These are phyloP conservation scores for Bruchidius siliquastri DNA, from an alignment of 2,888 invertebrate species.

Conservation along the genomic window DNA sequence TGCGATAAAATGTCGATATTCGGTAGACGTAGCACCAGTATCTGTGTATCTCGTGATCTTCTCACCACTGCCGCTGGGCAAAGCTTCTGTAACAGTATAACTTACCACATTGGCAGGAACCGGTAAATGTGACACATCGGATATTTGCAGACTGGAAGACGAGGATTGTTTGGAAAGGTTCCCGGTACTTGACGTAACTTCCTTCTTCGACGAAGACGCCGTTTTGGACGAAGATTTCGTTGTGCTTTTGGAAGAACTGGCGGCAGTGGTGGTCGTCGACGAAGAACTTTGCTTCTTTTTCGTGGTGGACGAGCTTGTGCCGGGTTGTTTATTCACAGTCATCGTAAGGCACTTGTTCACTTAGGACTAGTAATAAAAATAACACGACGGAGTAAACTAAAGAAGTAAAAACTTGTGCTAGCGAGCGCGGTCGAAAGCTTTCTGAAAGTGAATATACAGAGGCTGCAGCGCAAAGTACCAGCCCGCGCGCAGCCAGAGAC, in stretches of 20 bases:
- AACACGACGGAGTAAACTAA: slow-evolving; percentile 19
- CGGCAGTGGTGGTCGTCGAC: slow-evolving; percentile 18
- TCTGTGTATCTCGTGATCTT: slow-evolving; percentile 43
- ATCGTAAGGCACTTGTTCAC: slow-evolving; percentile 26
- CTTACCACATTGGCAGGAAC: slow-evolving; percentile 37
- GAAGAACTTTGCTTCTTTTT: slow-evolving; percentile 29
- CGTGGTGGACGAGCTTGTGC: slow-evolving; percentile 28
- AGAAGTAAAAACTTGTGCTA: slow-evolving; percentile 16
- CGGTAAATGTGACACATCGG: slow-evolving; percentile 45
- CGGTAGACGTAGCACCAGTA: slow-evolving; percentile 39
- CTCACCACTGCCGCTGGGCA: slow-evolving; percentile 43
- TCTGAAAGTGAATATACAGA: slow-evolving; percentile 25
- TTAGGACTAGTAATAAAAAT: slow-evolving; percentile 11
- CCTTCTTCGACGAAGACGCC: slow-evolving; percentile 26
- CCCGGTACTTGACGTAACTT: slow-evolving; percentile 23
- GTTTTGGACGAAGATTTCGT: slow-evolving; percentile 23
- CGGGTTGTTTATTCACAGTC: slow-evolving; percentile 40
- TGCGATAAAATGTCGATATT: slow-evolving; percentile 42
- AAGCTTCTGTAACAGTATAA: slow-evolving; percentile 42
- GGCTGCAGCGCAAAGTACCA: not conserved
- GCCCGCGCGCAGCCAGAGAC: slow-evolving; percentile 23
- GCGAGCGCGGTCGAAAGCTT: slow-evolving; percentile 29
- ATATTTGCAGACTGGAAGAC: slow-evolving; percentile 42
- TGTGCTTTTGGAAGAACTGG: slow-evolving; percentile 23
- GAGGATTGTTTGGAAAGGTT: slow-evolving; percentile 41